Evolutionary conservation across 2,888 invertebrate genomes (phyloP).

Genomic region (Smittia aterrima): DNA sequence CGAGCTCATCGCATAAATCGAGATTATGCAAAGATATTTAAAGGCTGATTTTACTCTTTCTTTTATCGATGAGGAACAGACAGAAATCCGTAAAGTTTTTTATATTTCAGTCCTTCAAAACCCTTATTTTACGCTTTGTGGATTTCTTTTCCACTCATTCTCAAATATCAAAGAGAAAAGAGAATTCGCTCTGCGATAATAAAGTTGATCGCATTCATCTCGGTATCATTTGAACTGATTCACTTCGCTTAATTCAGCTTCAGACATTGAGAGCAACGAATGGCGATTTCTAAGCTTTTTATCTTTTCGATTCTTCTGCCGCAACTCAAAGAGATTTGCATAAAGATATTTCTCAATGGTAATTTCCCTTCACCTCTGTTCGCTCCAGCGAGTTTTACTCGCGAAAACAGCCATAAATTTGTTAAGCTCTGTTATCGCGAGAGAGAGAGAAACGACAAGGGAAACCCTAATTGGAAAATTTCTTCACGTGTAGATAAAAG

Average conservation of each 20-base stretch:
- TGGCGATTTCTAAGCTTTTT: constrained; percentile 9
- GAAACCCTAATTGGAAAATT: constrained; percentile 25
- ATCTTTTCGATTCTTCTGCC: neutral
- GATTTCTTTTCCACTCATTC: constrained; percentile 16
- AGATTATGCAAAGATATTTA: constrained; percentile 7
- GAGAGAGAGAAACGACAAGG: neutral
- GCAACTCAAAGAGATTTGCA: constrained; percentile 1
- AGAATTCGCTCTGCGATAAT: neutral
- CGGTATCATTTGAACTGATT: constrained; percentile 18
- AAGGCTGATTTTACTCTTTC: constrained; percentile 1
- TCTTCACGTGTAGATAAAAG: neutral
- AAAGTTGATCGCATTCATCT: constrained; percentile 28
- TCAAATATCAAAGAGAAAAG: neutral
- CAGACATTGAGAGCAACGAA: constrained; percentile 11
- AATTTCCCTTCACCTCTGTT: neutral
- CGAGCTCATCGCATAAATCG: neutral
- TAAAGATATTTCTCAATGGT: neutral
- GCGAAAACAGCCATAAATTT: neutral
- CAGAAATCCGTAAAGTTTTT: neutral
- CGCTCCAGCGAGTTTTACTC: neutral
- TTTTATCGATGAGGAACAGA: constrained; percentile 12
- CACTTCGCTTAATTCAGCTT: neutral
- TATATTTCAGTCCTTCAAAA: neutral
- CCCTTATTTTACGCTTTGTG: constrained; percentile 39
- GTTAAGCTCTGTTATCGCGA: neutral